Evolutionary conservation across 2,113 vertebrate genomes (phyloP).

Genomic region (Rhabdornis inornatus): DNA sequence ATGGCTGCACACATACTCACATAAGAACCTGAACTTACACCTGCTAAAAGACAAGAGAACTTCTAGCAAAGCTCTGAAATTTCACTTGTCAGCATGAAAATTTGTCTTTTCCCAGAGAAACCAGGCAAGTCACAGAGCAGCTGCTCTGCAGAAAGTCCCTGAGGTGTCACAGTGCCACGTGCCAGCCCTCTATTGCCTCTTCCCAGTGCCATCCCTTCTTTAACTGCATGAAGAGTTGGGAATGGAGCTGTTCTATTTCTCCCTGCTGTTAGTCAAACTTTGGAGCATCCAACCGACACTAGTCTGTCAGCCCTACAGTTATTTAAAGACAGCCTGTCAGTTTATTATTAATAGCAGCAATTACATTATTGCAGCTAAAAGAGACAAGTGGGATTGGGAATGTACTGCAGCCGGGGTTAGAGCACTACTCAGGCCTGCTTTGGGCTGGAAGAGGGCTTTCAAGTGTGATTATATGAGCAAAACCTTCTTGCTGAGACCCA

Average conservation of each 20-base stretch:
- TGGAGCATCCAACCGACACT: background rate
- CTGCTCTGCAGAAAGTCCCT: background rate
- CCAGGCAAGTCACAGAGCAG: background rate
- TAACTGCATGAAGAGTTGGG: background rate
- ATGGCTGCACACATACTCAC: fast-evolving
- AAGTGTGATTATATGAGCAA: background rate
- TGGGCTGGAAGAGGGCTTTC: background rate
- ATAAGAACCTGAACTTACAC: background rate
- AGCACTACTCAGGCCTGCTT: background rate
- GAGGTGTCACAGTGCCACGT: fast-evolving
- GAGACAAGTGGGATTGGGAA: background rate
- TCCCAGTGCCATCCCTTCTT: background rate
- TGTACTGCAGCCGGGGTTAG: fast-evolving
- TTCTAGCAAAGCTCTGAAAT: background rate
- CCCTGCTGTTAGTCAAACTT: slow-evolving; percentile 1
- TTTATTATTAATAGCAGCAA: slow-evolving; percentile 50
- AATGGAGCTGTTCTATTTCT: background rate
- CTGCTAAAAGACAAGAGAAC: background rate
- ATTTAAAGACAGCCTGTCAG: slow-evolving; percentile 36
- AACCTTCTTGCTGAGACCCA: background rate
- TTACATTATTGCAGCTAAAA: slow-evolving; percentile 23
- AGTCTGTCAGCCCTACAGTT: slow-evolving; percentile 7
- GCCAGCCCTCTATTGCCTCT: background rate
- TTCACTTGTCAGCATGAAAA: background rate
- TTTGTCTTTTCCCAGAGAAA: background rate